Conservation (phyloP, 2,113 vertebrate genomes). For the Glaucidium brasilianum region DNA sequence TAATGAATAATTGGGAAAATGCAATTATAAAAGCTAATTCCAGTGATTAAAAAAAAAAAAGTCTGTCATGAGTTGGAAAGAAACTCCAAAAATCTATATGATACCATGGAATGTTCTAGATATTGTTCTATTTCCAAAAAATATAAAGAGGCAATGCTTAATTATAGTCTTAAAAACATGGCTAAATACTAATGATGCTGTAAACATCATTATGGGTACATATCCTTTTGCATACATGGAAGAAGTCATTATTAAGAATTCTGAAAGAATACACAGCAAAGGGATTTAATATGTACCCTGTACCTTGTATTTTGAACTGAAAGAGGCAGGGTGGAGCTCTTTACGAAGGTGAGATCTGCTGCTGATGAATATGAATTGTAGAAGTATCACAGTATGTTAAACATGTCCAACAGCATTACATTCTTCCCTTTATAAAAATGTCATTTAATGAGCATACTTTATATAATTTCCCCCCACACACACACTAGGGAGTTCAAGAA, state of each 20-base stretch:
- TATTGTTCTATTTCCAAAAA: background rate
- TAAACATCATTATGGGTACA: background rate
- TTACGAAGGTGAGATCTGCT: background rate
- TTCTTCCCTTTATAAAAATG: background rate
- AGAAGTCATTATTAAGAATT: background rate
- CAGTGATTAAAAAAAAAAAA: background rate
- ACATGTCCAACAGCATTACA: fast-evolving
- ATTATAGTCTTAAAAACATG: background rate
- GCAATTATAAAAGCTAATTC: background rate
- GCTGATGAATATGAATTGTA: background rate
- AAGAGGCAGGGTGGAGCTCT: background rate
- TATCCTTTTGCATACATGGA: background rate
- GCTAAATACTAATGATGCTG: background rate
- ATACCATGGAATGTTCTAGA: background rate
- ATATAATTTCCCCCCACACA: background rate
- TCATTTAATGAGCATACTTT: background rate
- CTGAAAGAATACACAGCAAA: background rate
- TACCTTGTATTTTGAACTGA: background rate
- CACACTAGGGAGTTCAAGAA: background rate
- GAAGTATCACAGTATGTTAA: background rate
- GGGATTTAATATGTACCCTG: background rate
- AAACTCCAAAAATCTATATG: fast-evolving
- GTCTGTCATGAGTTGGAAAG: background rate
- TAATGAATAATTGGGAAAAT: background rate
- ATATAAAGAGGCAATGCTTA: background rate